Evolutionary conservation across 2,888 invertebrate species (phyloP).

Genomic region (Disparrhopalites patrizii): DNA sequence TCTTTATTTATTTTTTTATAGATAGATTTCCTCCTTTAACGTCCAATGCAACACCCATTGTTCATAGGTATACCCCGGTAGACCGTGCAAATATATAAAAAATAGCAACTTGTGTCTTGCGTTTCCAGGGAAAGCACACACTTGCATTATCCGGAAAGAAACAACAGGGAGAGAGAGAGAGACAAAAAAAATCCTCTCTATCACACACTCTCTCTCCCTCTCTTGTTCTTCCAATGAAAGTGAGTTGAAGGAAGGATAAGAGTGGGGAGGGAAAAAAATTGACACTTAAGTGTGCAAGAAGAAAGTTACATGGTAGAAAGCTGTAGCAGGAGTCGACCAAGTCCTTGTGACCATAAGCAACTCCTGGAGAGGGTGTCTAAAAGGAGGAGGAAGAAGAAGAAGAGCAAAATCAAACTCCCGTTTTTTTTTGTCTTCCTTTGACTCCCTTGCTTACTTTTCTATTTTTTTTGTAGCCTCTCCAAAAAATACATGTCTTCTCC

Average conservation of each 20-base stretch:
- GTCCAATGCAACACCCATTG: too few species aligned
- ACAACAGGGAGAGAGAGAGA: neutral
- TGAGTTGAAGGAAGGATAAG: neutral
- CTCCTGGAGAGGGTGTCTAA: constrained; percentile 12
- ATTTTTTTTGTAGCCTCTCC: neutral
- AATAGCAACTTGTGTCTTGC: too few species aligned
- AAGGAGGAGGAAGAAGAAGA: too few species aligned
- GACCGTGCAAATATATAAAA: too few species aligned
- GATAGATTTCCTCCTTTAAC: too few species aligned
- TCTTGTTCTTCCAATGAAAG: too few species aligned
- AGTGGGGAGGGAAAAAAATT: neutral
- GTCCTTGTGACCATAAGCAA: constrained; percentile 13
- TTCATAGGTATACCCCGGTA: too few species aligned
- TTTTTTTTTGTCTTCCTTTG: neutral
- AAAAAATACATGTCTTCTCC: neutral
- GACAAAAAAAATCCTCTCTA: too few species aligned
- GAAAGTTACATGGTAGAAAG: too few species aligned
- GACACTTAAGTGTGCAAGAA: constrained; percentile 4
- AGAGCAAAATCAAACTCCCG: constrained; percentile 18
- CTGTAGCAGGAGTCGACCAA: constrained; percentile 7
- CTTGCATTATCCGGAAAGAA: too few species aligned
- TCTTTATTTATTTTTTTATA: too few species aligned
- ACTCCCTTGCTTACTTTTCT: neutral
- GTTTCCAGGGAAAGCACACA: too few species aligned
- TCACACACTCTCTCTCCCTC: neutral